Evolutionary conservation across 1,140 invertebrate genomes (phyloP).

Genomic region (Zaprionus tsacasi): DNA sequence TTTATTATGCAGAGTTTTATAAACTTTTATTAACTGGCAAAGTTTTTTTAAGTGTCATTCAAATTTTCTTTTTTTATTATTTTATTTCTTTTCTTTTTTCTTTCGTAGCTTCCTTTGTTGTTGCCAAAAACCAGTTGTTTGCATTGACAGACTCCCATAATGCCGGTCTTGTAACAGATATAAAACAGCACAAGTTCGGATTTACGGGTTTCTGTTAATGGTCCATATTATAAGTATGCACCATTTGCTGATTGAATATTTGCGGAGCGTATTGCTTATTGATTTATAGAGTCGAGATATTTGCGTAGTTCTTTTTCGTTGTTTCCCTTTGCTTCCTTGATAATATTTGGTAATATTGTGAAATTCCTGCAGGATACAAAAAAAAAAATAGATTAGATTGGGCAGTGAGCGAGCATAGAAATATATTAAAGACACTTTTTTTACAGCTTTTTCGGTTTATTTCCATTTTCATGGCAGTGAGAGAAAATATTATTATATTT

Average conservation of each 20-base stretch:
- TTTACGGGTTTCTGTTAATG: conserved; percentile 85
- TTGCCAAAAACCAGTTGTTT: conserved; percentile 83
- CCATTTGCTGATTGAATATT: conserved; percentile 60
- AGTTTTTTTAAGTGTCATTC: neutral
- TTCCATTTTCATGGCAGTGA: too few species aligned
- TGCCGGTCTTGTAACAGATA: conserved; percentile 84
- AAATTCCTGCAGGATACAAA: conserved; percentile 27
- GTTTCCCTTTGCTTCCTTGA: neutral
- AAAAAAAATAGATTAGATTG: neutral
- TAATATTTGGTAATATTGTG: conserved; percentile 32
- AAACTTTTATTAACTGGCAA: too few species aligned
- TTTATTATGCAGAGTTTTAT: neutral
- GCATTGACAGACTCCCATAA: conserved; percentile 85
- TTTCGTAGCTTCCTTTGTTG: conserved; percentile 27
- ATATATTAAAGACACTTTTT: neutral
- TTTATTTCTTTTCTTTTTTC: neutral
- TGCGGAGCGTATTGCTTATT: conserved; percentile 14
- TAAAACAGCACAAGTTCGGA: conserved; percentile 84
- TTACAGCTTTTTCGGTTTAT: neutral
- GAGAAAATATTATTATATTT: too few species aligned
- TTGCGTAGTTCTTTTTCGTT: neutral
- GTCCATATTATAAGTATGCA: conserved; percentile 83
- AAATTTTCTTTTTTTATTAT: neutral
- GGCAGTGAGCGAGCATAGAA: too few species aligned
- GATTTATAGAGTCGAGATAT: conserved; percentile 3